A percentile compares a stretch with the other conserved stretches of the same genome.
Evolutionary conservation across 2,888 invertebrate genomes (phyloP).

Genomic region (Oligia strigilis): DNA sequence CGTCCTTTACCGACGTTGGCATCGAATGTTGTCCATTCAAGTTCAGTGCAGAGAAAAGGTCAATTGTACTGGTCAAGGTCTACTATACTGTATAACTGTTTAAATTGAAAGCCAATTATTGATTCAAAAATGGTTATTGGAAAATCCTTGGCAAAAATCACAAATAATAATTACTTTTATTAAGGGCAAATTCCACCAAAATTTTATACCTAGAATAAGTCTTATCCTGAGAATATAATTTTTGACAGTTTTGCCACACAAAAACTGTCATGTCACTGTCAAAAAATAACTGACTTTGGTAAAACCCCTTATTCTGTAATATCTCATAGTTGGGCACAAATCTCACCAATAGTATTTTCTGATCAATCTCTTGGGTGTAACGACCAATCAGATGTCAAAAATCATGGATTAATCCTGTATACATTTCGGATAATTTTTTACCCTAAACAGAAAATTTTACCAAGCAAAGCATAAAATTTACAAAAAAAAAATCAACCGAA

Average conservation of each 20-base stretch:
- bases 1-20: slow-evolving; percentile 5
- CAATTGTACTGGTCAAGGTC: slow-evolving; percentile 46
- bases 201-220: not conserved
- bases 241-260: too few species aligned
- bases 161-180: not conserved
- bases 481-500: too few species aligned
- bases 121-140: slow-evolving; percentile 7
- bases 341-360: not conserved
- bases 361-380: not conserved
- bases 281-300: too few species aligned
- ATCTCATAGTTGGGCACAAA: not conserved
- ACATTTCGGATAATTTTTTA: not conserved
- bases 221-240: too few species aligned
- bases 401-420: not conserved
- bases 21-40: slow-evolving; percentile 18
- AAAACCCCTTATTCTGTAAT: not conserved
- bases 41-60: slow-evolving; percentile 39
- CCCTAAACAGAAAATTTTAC: not conserved
- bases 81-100: slow-evolving; percentile 1
- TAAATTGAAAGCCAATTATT: slow-evolving; percentile 16
- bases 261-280: too few species aligned
- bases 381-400: not conserved
- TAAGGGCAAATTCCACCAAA: too few species aligned
- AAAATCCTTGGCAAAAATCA: not conserved
- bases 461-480: too few species aligned